Conservation (phyloP, 1,140 invertebrate genomes). For the Potamilus streckersoni region DNA sequence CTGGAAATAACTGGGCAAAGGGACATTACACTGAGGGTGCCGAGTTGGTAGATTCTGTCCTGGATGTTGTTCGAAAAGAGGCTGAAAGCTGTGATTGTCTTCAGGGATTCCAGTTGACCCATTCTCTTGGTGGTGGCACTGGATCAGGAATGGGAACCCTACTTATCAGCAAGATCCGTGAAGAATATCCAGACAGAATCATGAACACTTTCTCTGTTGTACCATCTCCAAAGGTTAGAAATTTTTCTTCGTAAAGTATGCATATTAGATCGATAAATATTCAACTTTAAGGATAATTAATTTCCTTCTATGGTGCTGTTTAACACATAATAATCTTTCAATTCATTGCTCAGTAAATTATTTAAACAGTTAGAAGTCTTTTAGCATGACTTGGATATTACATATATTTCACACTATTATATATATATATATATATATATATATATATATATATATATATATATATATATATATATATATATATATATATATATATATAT, state of each 20-base stretch:
- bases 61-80: slow-evolving; percentile 87
- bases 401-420: too few relatives aligned
- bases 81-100: slow-evolving; percentile 86
- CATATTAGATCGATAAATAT: too few relatives aligned
- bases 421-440: too few relatives aligned
- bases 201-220: slow-evolving; percentile 95
- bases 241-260: neutral
- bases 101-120: slow-evolving; percentile 79
- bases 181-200: slow-evolving; percentile 82
- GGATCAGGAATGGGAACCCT: slow-evolving; percentile 71
- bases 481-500: too few relatives aligned
- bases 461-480: too few relatives aligned
- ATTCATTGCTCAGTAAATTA: too few relatives aligned
- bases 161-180: slow-evolving; percentile 72
- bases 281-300: too few relatives aligned
- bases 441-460: too few relatives aligned
- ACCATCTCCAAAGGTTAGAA: slow-evolving; percentile 82
- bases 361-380: too few relatives aligned
- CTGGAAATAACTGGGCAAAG: slow-evolving; percentile 92
- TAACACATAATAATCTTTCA: too few relatives aligned
- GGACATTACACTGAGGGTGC: slow-evolving; percentile 95
- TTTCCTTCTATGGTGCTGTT: too few relatives aligned
- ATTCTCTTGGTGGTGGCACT: slow-evolving; percentile 76
- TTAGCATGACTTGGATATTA: too few relatives aligned
- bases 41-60: slow-evolving; percentile 83